Conservation (phyloP, 2,797 vertebrate species). For the Siniperca undulata region DNA sequence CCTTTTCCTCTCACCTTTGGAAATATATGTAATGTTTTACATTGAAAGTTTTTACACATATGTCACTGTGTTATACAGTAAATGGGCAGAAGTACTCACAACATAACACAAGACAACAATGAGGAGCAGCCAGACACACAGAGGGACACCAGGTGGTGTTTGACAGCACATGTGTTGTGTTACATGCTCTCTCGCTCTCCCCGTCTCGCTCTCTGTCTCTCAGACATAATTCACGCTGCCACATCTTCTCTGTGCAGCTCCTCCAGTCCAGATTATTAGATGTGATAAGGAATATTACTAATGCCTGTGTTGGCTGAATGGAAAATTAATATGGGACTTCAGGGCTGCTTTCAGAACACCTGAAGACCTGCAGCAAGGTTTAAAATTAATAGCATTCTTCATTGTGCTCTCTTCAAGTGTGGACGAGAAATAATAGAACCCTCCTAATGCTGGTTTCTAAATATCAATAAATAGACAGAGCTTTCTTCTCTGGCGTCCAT, state of each 20-base stretch:
- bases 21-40: neutral
- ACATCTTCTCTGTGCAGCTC: slow-evolving; percentile 40
- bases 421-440: slow-evolving; percentile 31
- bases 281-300: slow-evolving; percentile 51
- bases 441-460: neutral
- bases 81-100: neutral
- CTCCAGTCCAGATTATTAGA: slow-evolving; percentile 48
- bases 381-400: slow-evolving; percentile 27
- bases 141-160: slow-evolving; percentile 65
- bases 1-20: neutral
- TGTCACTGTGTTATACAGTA: neutral
- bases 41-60: neutral
- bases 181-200: slow-evolving; percentile 4
- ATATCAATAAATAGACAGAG: slow-evolving; percentile 15
- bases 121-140: slow-evolving; percentile 29
- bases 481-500: neutral
- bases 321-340: slow-evolving; percentile 56
- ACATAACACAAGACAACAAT: neutral
- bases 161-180: slow-evolving; percentile 40
- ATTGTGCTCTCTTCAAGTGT: neutral
- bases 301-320: slow-evolving; percentile 40
- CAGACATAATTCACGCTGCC: slow-evolving; percentile 34
- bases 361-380: slow-evolving; percentile 35
- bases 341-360: slow-evolving; percentile 35
- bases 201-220: slow-evolving; percentile 14